Conservation (phyloP, 2,888 invertebrate genomes). For the Macrosoma leucophasiata region DNA sequence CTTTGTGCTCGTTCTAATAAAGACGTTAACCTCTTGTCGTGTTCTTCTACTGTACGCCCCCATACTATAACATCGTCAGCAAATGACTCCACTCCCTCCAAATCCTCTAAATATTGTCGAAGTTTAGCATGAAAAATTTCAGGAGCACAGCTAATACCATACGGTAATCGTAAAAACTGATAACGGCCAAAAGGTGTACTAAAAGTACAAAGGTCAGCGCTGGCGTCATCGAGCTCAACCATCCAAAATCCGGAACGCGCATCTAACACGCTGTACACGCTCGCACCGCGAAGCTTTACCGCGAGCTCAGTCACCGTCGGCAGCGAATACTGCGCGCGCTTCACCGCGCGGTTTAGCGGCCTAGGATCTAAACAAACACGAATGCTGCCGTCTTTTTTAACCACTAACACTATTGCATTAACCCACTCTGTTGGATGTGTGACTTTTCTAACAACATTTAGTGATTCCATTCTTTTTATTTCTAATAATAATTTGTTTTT, state of each 20-base stretch:
- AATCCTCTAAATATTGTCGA: conserved; percentile 18
- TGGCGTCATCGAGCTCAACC: conserved; percentile 13
- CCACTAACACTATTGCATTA: conserved; percentile 25
- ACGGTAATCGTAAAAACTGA: conserved; percentile 17
- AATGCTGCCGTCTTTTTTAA: conserved; percentile 21
- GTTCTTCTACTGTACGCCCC: conserved; percentile 13
- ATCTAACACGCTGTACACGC: conserved; percentile 14
- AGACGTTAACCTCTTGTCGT: conserved; percentile 11
- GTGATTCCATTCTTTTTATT: conserved; percentile 15
- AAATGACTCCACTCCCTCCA: conserved; percentile 18
- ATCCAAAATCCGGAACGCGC: conserved; percentile 16
- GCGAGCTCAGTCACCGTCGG: conserved; percentile 20
- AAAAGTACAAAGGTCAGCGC: conserved; percentile 12
- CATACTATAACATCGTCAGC: conserved; percentile 16
- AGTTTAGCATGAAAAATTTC: conserved; percentile 21
- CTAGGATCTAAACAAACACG: conserved; percentile 24
- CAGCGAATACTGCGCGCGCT: conserved; percentile 21
- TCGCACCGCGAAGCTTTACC: conserved; percentile 10
- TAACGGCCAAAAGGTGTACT: conserved; percentile 15
- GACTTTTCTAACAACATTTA: conserved; percentile 20
- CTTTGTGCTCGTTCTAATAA: conserved; percentile 13
- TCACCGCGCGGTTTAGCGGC: conserved; percentile 19
- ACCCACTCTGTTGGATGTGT: conserved; percentile 24
- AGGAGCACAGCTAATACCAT: conserved; percentile 16
- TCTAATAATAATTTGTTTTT: conserved; percentile 18